Conservation (phyloP, 2,888 invertebrate species). For the Tipula unca region DNA sequence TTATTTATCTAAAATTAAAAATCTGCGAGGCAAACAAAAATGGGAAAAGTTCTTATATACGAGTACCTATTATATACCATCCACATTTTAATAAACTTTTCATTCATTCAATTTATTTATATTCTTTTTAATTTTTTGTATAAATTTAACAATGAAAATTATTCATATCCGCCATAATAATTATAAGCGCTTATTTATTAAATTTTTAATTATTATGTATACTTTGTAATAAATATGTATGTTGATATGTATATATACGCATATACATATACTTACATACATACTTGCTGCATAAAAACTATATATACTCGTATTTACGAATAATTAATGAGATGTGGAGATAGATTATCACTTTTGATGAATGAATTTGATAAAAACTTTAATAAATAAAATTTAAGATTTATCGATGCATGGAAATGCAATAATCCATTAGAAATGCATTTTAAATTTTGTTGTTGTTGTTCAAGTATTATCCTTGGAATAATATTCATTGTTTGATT, state of each 20-base stretch:
- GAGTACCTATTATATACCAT: too few species aligned
- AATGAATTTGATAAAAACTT: not conserved
- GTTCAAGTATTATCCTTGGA: not conserved
- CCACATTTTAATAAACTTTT: not conserved
- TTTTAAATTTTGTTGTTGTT: not conserved
- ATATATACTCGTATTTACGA: too few species aligned
- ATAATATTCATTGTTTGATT: not conserved
- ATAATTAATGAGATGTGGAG: slow-evolving; percentile 2
- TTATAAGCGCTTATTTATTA: not conserved
- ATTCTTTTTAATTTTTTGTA: not conserved
- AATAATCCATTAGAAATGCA: not conserved
- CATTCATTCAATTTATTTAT: not conserved
- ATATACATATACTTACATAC: too few species aligned
- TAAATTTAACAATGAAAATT: not conserved
- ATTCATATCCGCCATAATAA: slow-evolving; percentile 14
- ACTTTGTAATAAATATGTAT: not conserved
- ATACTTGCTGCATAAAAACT: not conserved
- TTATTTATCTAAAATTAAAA: not conserved
- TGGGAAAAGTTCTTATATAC: not conserved
- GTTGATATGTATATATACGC: not conserved
- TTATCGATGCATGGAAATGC: slow-evolving; percentile 3
- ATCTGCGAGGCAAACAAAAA: not conserved
- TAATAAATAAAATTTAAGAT: not conserved
- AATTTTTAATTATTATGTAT: not conserved
- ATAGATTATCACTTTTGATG: not conserved